Conservation (phyloP, 53 echinoderm and acorn worm genomes). For the Astropecten irregularis region DNA sequence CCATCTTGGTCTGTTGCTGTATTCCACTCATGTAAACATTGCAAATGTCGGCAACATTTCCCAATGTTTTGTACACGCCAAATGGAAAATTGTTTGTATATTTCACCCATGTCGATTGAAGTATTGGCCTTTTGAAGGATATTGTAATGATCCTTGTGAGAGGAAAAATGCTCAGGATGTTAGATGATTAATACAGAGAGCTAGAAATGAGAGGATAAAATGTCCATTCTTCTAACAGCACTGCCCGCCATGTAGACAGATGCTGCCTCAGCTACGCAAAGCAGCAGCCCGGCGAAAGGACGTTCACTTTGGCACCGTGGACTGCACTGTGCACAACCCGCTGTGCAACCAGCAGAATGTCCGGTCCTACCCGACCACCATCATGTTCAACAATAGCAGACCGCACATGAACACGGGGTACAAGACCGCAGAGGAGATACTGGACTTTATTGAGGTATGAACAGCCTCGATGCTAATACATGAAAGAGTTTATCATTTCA, state of each 20-base stretch:
- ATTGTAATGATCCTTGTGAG: no score
- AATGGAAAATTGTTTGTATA: no score
- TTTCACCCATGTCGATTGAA: no score
- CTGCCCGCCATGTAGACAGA: slow-evolving; percentile 88
- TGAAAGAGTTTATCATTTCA: no score
- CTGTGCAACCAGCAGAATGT: slow-evolving; percentile 84
- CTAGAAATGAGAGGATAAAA: background rate
- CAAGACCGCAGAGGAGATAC: slow-evolving; percentile 60
- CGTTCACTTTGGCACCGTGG: slow-evolving; percentile 94
- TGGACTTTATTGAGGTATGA: slow-evolving; percentile 90
- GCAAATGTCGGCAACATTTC: no score
- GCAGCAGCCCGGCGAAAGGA: slow-evolving; percentile 63
- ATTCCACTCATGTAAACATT: no score
- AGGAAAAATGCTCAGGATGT: no score
- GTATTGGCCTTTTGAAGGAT: no score
- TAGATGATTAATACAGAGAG: background rate
- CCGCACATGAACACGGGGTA: slow-evolving; percentile 83
- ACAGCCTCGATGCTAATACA: background rate
- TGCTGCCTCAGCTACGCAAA: slow-evolving; percentile 85
- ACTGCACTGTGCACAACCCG: slow-evolving; percentile 81
- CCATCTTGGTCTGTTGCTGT: no score
- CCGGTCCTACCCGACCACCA: slow-evolving; percentile 93
- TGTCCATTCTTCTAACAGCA: no score
- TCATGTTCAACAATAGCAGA: slow-evolving; percentile 82
- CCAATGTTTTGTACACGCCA: no score